Base-by-base conservation (phyloP, 2,113 vertebrate genomes). In the Redunca redunca region DNA sequence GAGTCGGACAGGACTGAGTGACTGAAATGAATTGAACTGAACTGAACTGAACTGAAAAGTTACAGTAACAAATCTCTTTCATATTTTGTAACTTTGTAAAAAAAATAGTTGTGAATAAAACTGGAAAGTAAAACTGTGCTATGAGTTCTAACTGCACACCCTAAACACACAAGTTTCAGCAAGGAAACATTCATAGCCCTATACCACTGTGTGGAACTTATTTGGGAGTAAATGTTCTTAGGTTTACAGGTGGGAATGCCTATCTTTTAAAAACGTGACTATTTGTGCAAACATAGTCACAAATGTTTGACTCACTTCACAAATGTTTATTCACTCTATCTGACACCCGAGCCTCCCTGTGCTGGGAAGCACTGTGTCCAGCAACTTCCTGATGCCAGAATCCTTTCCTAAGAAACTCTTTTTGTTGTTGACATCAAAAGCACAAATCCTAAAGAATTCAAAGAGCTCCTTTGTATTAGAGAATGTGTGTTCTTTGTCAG, bases 201-300 rank as follows among this genome's bases (percentile, higher is more conserved):
- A 13, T 2, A 48, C 1, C 2, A 33, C 4, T 3, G 2, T 19
- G 67, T 0, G 0, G 43, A 58, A 0, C 8, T 77, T 15, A 11
- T 57, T 74, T 23, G 3, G 14, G 26, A 13, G 46, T 28, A 58
- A 84, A 40, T 3, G 12, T 62, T 25, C 60, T 48, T 19, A 53
- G 48, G 40, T 67, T 97, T 91, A 86, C 1, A 87, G 10, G 53
- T 48, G 33, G 12, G 40, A 64, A 90, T 71, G 30, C 6, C 15
- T 48, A 8, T 33, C 43, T 52, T 57, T 64, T 57, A 91, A n/a
- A 26, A 95, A 60, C 3, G 1, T 67, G 19, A 58, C 10, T 36
- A 30, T 43, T 40, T 91, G 55, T 67, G 48, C 57, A 95, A 92
- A 55, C 33, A 43, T 2, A 93, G 40, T 58, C 25, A 28, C 4